Evolutionary conservation across 2,797 vertebrate species (phyloP).

Genomic region (Glossophaga mutica): DNA sequence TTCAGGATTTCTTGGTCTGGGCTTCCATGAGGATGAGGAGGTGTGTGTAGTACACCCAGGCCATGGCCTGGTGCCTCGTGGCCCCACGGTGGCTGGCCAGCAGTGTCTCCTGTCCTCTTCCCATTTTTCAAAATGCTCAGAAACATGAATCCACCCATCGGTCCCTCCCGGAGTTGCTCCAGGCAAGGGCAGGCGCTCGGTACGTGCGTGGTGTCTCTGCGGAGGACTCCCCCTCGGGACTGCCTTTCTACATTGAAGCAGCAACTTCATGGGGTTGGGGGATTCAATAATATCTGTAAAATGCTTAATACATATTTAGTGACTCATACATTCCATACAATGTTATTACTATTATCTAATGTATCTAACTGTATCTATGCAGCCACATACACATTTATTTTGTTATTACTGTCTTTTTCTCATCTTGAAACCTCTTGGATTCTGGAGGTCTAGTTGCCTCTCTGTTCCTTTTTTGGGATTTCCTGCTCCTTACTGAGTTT

Average conservation of each 20-base stretch:
- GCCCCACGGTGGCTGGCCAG: rapidly evolving
- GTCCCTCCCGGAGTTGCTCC: background rate
- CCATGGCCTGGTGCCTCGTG: background rate
- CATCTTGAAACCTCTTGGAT: background rate
- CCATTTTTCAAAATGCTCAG: background rate
- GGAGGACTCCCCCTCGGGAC: background rate
- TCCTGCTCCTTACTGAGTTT: background rate
- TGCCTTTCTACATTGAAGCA: background rate
- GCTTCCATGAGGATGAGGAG: background rate
- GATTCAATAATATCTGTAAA: background rate
- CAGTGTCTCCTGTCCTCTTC: background rate
- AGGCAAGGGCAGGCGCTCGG: background rate
- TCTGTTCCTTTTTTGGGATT: background rate
- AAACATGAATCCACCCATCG: too few relatives aligned
- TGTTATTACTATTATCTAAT: background rate
- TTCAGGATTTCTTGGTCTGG: background rate
- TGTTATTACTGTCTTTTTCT: background rate
- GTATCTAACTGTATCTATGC: background rate
- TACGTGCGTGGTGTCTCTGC: background rate
- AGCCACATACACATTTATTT: background rate
- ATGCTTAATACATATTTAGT: background rate
- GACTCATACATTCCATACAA: background rate
- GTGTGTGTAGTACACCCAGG: background rate
- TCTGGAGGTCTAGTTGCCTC: background rate
- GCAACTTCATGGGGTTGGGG: background rate